Conservation (phyloP, 2,888 invertebrate species). For the Bombylius discolor region DNA sequence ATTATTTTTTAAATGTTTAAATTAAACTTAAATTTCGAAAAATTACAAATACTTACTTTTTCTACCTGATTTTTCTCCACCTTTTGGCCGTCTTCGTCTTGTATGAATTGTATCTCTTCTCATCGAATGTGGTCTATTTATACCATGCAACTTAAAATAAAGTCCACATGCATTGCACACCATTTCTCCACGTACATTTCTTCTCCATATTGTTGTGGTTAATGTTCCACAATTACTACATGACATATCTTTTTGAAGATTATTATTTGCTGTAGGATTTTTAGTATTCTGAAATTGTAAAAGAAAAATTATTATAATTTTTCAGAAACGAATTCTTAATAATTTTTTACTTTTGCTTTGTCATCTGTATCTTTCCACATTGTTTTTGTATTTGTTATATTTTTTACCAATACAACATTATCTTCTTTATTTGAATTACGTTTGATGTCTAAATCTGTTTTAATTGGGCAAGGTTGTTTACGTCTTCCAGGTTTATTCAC, state of each 20-base stretch:
- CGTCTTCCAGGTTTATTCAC: conserved; percentile 44
- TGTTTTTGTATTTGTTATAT: background rate
- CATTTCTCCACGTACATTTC: conserved; percentile 93
- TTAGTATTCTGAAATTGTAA: background rate
- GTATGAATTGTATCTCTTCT: conserved; percentile 93
- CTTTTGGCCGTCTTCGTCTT: conserved; percentile 73
- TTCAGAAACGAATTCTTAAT: background rate
- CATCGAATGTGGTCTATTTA: conserved; percentile 89
- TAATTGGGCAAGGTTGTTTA: conserved; percentile 68
- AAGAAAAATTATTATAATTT: background rate
- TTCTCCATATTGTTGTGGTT: conserved; percentile 93
- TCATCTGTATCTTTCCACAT: background rate
- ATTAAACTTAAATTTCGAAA: background rate
- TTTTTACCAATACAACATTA: conserved; percentile 14
- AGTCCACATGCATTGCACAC: conserved; percentile 98
- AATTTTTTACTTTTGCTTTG: background rate
- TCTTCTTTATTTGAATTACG: background rate
- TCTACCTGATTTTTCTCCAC: conserved; percentile 47
- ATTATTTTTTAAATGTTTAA: background rate
- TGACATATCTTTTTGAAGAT: conserved; percentile 50
- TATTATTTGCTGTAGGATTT: background rate
- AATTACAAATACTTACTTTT: conserved; percentile 36
- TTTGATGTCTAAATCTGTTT: conserved; percentile 14
- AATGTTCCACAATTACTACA: conserved; percentile 97
- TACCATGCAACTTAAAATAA: conserved; percentile 92